Base-by-base conservation (phyloP, 2,797 vertebrate genomes). In the Somateria mollissima region DNA sequence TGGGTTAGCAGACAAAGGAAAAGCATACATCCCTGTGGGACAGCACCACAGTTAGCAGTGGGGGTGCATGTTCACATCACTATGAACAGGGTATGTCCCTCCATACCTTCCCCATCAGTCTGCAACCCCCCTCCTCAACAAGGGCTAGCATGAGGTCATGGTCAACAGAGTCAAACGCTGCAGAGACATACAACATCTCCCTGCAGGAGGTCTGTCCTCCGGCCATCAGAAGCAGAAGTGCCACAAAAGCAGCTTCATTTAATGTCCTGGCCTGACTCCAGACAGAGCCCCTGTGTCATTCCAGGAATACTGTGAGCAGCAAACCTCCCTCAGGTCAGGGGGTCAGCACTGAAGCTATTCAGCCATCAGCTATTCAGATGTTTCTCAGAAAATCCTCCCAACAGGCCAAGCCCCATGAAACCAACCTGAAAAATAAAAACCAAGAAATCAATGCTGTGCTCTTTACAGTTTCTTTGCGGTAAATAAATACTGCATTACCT, bases 401-500 rank as follows among this genome's bases (percentile, higher is more conserved):
- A 17, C 10, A 69, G 77, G 79, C 57, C 70, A 82, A 95, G 75
- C 36, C 60, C 7, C 0, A 0, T 1, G 4, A 95, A 96, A 86
- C 64, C 7, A 6, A 80, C 36, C 74, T 79, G 77, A 78, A 94
- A 94, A 94, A 90, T 36, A 91, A 86, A 94, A 89, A 1, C 47
- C 76, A 82, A 92, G 56, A 92, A 96, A 97, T 94, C 92, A 92
- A 89, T 96, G 91, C 56, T 41, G 34, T 82, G 87, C 90, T 94
- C 74, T 95, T 95, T 91, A 81, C 67, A 67, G 53, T 60, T 94
- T 89, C 91, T 87, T 86, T 92, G 94, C 0, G 32, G 92, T 92
- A 91, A 94, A 96, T 94, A 96, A 96, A 96, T 91, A 77, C 85
- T 90, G 89, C 92, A 95, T 94, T 94, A 91, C 94, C 71, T 78